A percentile compares a stretch with the other conserved stretches of the same genome.
Conservation (phyloP, 2,797 vertebrate genomes). For the Urosaurus nigricauda region DNA sequence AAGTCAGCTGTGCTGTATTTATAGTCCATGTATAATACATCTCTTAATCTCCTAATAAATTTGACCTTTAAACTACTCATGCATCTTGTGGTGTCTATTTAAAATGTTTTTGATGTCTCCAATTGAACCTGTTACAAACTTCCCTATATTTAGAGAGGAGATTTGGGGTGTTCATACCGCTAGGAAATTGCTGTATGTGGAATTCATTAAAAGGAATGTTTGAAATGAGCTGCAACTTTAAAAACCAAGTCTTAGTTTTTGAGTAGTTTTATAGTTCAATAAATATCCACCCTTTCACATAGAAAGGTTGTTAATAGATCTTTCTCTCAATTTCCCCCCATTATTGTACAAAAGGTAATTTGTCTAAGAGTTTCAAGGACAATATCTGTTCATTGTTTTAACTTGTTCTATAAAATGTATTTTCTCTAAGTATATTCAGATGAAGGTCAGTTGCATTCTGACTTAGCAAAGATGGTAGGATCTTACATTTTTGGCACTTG, state of each 20-base stretch:
- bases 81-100: conserved; percentile 80
- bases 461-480: conserved; percentile 14
- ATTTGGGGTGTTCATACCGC: conserved; percentile 75
- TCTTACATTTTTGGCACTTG: conserved; percentile 30
- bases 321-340: neutral
- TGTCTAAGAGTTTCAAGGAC: conserved; percentile 26
- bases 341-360: conserved; percentile 36
- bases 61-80: conserved; percentile 82
- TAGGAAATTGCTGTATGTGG: conserved; percentile 72
- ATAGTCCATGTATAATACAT: conserved; percentile 82
- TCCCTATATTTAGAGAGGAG: conserved; percentile 75
- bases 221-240: conserved; percentile 71
- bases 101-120: conserved; percentile 81
- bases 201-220: conserved; percentile 71
- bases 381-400: conserved; percentile 27
- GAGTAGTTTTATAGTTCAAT: conserved; percentile 66
- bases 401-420: conserved; percentile 26
- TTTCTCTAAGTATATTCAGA: conserved; percentile 43
- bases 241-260: conserved; percentile 70
- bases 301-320: conserved; percentile 45
- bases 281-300: conserved; percentile 38
- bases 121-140: conserved; percentile 77
- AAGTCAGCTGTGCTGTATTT: conserved; percentile 84
- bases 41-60: conserved; percentile 90
- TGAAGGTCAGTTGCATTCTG: conserved; percentile 19